These are phyloP conservation scores for Sigmodon hispidus DNA, from an alignment of 2,113 vertebrate genomes.

Conservation along the genomic window DNA sequence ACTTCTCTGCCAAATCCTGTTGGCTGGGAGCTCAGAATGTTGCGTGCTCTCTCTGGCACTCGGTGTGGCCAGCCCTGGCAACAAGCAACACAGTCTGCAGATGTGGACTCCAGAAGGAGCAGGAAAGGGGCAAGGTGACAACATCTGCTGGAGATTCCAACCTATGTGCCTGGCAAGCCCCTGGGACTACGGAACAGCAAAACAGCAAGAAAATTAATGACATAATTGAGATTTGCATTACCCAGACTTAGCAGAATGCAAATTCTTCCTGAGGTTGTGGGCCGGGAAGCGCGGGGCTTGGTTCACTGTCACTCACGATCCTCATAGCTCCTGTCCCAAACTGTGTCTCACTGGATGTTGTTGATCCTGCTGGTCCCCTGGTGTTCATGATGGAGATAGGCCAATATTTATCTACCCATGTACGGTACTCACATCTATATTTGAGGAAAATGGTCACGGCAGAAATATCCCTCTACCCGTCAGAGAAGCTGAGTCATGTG, in stretches of 20 bases:
- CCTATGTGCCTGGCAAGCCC: background rate
- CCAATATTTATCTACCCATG: too few species aligned
- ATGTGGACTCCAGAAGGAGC: background rate
- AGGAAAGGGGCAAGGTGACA: background rate
- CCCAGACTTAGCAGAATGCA: background rate
- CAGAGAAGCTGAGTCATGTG: background rate
- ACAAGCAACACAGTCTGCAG: background rate
- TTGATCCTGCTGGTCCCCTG: background rate
- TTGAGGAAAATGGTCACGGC: background rate
- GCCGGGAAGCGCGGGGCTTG: too few species aligned
- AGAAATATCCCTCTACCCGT: background rate
- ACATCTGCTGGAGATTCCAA: background rate
- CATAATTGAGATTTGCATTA: background rate
- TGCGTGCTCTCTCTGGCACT: background rate
- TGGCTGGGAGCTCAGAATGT: background rate
- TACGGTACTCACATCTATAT: background rate
- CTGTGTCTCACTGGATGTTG: background rate
- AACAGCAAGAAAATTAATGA: background rate
- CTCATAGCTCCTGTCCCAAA: background rate
- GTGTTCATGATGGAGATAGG: rapidly evolving
- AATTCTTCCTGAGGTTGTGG: background rate
- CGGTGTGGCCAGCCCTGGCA: background rate
- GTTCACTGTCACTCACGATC: background rate
- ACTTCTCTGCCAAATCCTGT: background rate
- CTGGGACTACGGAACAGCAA: background rate